Evolutionary conservation across 2,888 invertebrate species (phyloP).

Genomic region (Octodonta nipae): DNA sequence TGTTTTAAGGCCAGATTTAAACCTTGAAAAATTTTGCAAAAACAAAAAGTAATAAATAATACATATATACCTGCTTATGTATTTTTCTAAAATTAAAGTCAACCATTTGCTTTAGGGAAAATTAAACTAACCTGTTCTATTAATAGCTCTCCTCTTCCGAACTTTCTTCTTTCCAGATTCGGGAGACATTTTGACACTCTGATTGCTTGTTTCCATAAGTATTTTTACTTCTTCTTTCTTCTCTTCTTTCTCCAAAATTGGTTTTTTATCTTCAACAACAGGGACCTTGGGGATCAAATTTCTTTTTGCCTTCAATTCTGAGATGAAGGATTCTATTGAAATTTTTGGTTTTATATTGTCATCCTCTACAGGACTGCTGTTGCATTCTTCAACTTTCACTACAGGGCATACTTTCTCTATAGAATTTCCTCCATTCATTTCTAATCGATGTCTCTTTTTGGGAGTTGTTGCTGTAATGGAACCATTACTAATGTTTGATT

Average conservation of each 20-base stretch:
- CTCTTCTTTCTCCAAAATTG: slow-evolving; percentile 15
- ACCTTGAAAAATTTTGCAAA: too few relatives aligned
- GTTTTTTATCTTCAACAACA: slow-evolving; percentile 13
- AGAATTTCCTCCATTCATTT: slow-evolving; percentile 44
- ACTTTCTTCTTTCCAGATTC: slow-evolving; percentile 35
- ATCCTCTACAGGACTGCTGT: slow-evolving; percentile 11
- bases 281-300: slow-evolving; percentile 18
- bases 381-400: slow-evolving; percentile 23
- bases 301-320: slow-evolving; percentile 31
- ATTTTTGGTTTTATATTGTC: slow-evolving; percentile 23
- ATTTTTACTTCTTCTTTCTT: slow-evolving; percentile 18
- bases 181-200: slow-evolving; percentile 16
- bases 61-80: too few relatives aligned
- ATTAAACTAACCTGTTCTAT: slow-evolving; percentile 37
- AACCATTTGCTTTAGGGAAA: neutral
- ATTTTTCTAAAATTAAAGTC: too few relatives aligned
- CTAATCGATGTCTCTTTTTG: slow-evolving; percentile 58
- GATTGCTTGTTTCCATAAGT: slow-evolving; percentile 24
- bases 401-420: slow-evolving; percentile 9
- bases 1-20: too few relatives aligned
- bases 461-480: slow-evolving; percentile 46
- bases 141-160: slow-evolving; percentile 61
- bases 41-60: too few relatives aligned
- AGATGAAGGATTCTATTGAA: slow-evolving; percentile 28
- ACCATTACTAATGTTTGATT: slow-evolving; percentile 12